Evolutionary conservation across 2,888 invertebrate species (phyloP).

Genomic region (Argyresthia goedartella): DNA sequence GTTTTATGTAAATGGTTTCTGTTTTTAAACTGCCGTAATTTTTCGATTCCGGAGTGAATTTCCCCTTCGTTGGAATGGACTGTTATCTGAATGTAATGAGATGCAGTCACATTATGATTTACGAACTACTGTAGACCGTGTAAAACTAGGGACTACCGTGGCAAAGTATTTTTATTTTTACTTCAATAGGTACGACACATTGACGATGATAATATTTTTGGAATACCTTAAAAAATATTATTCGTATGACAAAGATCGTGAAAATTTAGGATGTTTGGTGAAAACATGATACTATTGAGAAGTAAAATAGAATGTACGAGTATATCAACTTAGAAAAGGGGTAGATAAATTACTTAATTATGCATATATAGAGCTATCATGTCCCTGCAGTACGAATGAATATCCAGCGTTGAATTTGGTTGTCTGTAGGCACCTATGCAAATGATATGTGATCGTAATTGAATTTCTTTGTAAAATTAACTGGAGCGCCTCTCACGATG

Average conservation of each 20-base stretch:
- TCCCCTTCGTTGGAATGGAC: conserved; percentile 31
- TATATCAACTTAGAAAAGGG: conserved; percentile 23
- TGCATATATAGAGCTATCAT: conserved; percentile 39
- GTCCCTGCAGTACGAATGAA: conserved; percentile 11
- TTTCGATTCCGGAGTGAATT: conserved; percentile 62
- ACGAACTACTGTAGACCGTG: too few relatives aligned
- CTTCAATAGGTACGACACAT: too few relatives aligned
- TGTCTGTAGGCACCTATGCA: conserved; percentile 61
- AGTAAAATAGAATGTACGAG: too few relatives aligned
- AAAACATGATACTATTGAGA: too few relatives aligned
- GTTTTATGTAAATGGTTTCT: conserved; percentile 66
- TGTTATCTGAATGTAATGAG: too few relatives aligned
- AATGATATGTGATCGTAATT: conserved; percentile 61
- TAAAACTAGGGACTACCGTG: too few relatives aligned
- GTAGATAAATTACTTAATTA: conserved; percentile 58
- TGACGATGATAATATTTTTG: too few relatives aligned
- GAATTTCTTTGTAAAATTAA: conserved; percentile 56
- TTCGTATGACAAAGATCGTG: too few relatives aligned
- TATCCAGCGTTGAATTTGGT: conserved; percentile 47
- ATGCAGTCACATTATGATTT: too few relatives aligned
- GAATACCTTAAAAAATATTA: too few relatives aligned
- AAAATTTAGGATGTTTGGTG: too few relatives aligned
- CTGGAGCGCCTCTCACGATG: conserved; percentile 29
- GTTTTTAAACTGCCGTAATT: conserved; percentile 70
- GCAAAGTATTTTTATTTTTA: too few relatives aligned